A percentile compares a stretch with the other conserved stretches of the same genome.
Conservation (phyloP, 2,113 vertebrate genomes). For the Panthera uncia region DNA sequence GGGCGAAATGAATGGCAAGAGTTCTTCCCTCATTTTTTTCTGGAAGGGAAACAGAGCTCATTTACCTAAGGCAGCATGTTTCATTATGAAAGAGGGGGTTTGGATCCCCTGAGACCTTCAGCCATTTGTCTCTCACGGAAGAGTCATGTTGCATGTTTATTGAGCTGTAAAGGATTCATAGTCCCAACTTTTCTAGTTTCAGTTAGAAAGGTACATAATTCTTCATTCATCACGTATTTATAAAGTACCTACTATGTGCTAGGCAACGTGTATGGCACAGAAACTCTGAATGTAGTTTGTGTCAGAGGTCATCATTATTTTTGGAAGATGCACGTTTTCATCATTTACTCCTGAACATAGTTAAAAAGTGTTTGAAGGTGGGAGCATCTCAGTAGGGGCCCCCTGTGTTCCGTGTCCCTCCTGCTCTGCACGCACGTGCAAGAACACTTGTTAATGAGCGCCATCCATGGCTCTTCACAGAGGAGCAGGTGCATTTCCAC, state of each 20-base stretch:
- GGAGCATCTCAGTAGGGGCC: not conserved
- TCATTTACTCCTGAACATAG: not conserved
- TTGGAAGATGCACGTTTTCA: not conserved
- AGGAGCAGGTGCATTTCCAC: accelerated
- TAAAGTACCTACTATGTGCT: not conserved
- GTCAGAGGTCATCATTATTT: not conserved
- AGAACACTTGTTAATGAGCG: not conserved
- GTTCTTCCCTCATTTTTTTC: not conserved
- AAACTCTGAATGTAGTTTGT: not conserved
- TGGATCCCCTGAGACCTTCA: not conserved
- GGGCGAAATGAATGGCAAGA: not conserved
- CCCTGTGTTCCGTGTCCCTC: not conserved
- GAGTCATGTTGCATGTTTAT: not conserved
- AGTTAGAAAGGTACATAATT: not conserved
- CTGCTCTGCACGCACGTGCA: accelerated
- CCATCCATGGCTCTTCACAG: not conserved
- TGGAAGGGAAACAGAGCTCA: not conserved
- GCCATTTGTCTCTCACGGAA: not conserved
- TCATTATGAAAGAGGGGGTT: not conserved
- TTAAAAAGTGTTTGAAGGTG: not conserved
- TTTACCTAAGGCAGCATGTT: not conserved
- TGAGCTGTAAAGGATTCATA: not conserved
- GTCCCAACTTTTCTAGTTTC: not conserved
- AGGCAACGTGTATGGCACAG: not conserved
- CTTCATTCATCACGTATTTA: not conserved